Evolutionary conservation across 2,888 invertebrate genomes (phyloP), one percentile per base, ranked within the genome.

Genomic region (Leptinotarsa haldemani): DNA sequence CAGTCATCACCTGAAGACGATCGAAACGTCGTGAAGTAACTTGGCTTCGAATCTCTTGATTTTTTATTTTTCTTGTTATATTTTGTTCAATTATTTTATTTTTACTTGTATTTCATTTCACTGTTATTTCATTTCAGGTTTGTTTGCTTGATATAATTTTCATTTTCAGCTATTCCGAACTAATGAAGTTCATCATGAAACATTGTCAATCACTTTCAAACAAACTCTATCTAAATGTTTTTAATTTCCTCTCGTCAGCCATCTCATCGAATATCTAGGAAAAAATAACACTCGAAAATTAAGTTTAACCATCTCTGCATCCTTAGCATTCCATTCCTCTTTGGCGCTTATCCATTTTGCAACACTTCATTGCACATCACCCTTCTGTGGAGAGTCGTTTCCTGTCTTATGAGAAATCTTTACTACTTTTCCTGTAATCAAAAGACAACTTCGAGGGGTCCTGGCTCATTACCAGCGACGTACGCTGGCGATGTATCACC

Each of bases 371-470:
- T 74, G 74, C 68, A 69, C 69, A 65, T 9, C 69, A 74, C 74
- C 74, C 74, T 74, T 65, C 71, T 71, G 69, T 56, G 71, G 65
- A 71, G 70, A 71, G 18, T 71, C 69, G 71, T 65, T 69, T 74
- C 74, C 74, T 71, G 68, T 65, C 70, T 52, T 74, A 71, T 69
- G 68, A 74, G 71, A 52, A 74, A 74, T 69, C 71, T 71, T 71
- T 68, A 71, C 68, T 68, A 69, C 61, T 74, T 71, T 66, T 69
- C 53, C 72, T 65, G 71, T 74, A 74, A 71, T 71, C 74, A 71
- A 74, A 71, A 52, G 69, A 74, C 65, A 66, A 65, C 73, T 66
- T 61, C 30, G 52, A 69, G 22, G 73, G 56, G 65, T 50, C 48
- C 40, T n/a, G 61, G 69, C 69, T 73, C 69, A 66, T 70, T 65